Evolutionary conservation across 2,888 invertebrate genomes (phyloP).

Genomic region (Pandemis cinnamomeana): DNA sequence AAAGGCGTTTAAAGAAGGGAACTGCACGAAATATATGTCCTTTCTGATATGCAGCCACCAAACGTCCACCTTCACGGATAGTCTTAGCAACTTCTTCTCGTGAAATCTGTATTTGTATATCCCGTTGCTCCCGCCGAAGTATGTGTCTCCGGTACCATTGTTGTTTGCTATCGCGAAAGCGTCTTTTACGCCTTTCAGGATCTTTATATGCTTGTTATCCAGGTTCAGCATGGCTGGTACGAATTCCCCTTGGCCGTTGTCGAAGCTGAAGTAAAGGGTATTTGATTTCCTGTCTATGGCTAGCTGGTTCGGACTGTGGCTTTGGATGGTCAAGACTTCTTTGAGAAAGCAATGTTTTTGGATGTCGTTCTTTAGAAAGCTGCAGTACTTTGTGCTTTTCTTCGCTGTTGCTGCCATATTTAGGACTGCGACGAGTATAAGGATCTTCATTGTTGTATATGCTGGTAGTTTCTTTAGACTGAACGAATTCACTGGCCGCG

Average conservation of each 20-base stretch:
- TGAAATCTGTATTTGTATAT: constrained; percentile 66
- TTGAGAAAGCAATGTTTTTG: constrained; percentile 64
- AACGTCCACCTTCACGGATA: constrained; percentile 66
- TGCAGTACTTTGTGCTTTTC: constrained; percentile 54
- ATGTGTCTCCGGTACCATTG: constrained; percentile 56
- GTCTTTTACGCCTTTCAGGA: constrained; percentile 72
- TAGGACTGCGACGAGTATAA: neutral
- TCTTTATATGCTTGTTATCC: constrained; percentile 60
- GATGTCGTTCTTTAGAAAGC: constrained; percentile 54
- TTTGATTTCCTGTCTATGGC: constrained; percentile 64
- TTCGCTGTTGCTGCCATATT: constrained; percentile 44
- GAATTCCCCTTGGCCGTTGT: constrained; percentile 70
- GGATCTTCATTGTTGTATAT: constrained; percentile 13
- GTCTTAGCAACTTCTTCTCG: constrained; percentile 55
- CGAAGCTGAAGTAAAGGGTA: constrained; percentile 72
- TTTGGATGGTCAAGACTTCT: constrained; percentile 48
- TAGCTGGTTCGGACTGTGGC: constrained; percentile 73
- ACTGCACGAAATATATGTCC: constrained; percentile 67
- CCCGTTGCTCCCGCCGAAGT: constrained; percentile 74
- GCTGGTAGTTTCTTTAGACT: neutral
- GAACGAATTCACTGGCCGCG: neutral
- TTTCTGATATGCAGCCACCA: constrained; percentile 72
- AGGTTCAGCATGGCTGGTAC: constrained; percentile 64
- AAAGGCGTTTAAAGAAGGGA: constrained; percentile 67
- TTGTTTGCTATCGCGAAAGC: constrained; percentile 71